These are phyloP conservation scores for Pantelozetes paolii DNA, from an alignment of 2,888 invertebrate genomes.

Conservation along the genomic window DNA sequence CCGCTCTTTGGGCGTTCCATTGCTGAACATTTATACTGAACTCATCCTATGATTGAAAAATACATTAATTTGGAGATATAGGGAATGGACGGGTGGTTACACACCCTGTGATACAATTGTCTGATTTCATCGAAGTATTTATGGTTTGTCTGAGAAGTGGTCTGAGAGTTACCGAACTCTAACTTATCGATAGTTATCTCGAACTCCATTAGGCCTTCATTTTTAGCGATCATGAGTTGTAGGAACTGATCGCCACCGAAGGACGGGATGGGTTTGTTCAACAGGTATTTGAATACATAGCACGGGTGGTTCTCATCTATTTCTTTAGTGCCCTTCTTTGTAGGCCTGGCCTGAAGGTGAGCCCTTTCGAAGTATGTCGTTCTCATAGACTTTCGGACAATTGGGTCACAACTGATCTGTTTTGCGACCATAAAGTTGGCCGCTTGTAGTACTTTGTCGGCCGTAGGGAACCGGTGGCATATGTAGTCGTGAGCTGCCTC, in stretches of 20 bases:
- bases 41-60: conserved; percentile 63
- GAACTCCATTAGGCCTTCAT: conserved; percentile 52
- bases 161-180: neutral
- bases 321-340: conserved; percentile 80
- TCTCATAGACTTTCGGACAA: conserved; percentile 75
- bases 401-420: conserved; percentile 85
- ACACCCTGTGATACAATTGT: conserved; percentile 71
- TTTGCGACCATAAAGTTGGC: conserved; percentile 90
- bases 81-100: too few species aligned
- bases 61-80: neutral
- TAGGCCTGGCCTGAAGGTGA: conserved; percentile 73
- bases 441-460: conserved; percentile 80
- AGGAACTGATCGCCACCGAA: conserved; percentile 84
- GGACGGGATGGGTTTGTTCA: conserved; percentile 85
- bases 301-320: conserved; percentile 92
- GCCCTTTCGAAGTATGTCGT: conserved; percentile 84
- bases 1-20: conserved; percentile 85
- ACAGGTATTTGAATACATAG: conserved; percentile 80
- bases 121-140: conserved; percentile 81
- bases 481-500: conserved; percentile 66
- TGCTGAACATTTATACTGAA: conserved; percentile 89
- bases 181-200: conserved; percentile 46
- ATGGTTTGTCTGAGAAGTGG: conserved; percentile 42
- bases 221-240: conserved; percentile 63
- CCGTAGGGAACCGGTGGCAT: conserved; percentile 62